Conservation (phyloP, 1,140 invertebrate genomes). For the Chionoecetes opilio region DNA sequence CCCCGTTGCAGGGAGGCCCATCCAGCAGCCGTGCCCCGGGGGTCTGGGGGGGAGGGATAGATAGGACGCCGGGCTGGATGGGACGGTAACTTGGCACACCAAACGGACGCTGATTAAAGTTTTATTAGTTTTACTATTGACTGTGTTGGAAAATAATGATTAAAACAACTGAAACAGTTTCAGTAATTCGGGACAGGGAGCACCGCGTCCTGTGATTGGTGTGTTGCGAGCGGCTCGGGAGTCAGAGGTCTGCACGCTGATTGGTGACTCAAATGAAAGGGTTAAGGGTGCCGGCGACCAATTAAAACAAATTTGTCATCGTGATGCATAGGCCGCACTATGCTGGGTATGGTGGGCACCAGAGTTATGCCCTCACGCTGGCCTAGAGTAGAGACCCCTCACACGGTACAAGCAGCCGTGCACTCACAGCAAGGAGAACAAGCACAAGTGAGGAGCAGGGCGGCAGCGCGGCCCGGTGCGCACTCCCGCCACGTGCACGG, state of each 20-base stretch:
- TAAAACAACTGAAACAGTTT: constrained; percentile 69
- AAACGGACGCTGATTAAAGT: background rate
- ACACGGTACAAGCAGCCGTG: background rate
- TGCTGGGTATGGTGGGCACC: background rate
- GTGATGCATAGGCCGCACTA: background rate
- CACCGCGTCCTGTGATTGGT: constrained; percentile 68
- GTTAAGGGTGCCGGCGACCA: constrained; percentile 46
- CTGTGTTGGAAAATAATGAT: constrained; percentile 59
- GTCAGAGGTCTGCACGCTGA: constrained; percentile 74
- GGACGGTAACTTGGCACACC: background rate
- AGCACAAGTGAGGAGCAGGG: background rate
- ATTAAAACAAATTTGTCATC: background rate
- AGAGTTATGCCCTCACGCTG: background rate
- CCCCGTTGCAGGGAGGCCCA: background rate
- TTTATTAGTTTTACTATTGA: constrained; percentile 51
- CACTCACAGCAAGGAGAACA: background rate
- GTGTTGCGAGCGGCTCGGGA: constrained; percentile 59
- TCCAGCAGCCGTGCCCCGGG: background rate
- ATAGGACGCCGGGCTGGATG: background rate
- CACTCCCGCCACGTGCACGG: constrained; percentile 67
- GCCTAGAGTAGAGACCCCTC: background rate
- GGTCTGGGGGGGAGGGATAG: background rate
- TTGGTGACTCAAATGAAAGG: constrained; percentile 59
- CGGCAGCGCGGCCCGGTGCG: constrained; percentile 31
- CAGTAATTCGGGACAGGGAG: constrained; percentile 53